Evolutionary conservation across 2,797 vertebrate species (phyloP), one percentile per base, ranked within the genome.

Genomic region (Siniperca undulata): DNA sequence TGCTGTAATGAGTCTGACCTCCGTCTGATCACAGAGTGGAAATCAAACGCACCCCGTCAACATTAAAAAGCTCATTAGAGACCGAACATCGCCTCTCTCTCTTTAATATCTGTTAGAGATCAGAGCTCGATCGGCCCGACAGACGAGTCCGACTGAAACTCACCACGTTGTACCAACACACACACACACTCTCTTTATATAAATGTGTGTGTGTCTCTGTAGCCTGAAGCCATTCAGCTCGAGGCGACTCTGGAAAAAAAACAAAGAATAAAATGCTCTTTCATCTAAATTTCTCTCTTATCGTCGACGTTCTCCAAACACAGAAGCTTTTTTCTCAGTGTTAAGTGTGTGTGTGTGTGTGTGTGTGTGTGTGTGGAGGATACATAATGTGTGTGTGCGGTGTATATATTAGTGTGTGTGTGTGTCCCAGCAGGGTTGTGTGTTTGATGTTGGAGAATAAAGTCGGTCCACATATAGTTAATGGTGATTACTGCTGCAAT

Each of bases 261-360:
- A 75, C 60, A 74, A 88, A 88, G 86, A 90, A 89, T 88, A 90
- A 91, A 90, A 70, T 52, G 50, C 76, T 81, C 95, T 97, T 97
- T 97, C 95, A 97, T 97, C 95, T 96, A 93, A 92, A 94, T 97
- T 97, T 97, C 96, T 94, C 93, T 97, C 94, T 97, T 92, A 97
- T 97, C 96, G 95, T 91, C 72, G 30, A 82, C 85, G 78, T 86
- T 92, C 91, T 91, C 72, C 79, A 88, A 89, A 92, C 91, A 92
- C 94, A 90, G 87, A 91, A 80, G 89, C 61, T 92, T 93, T 90
- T 90, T 84, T 88, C 90, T 96, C 88, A 95, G 93, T 94, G 92
- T 96, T 89, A 27, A 27, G 27, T 27, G 89, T 91, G 93, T 96
- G 89, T 91, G 93, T 96, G 64, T 88, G 91, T 85, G 94, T 95